Percentiles rank a stretch among this genome's conserved stretches.
Conservation (phyloP, 1,140 invertebrate genomes). For the Zaprionus kolodkinae region DNA sequence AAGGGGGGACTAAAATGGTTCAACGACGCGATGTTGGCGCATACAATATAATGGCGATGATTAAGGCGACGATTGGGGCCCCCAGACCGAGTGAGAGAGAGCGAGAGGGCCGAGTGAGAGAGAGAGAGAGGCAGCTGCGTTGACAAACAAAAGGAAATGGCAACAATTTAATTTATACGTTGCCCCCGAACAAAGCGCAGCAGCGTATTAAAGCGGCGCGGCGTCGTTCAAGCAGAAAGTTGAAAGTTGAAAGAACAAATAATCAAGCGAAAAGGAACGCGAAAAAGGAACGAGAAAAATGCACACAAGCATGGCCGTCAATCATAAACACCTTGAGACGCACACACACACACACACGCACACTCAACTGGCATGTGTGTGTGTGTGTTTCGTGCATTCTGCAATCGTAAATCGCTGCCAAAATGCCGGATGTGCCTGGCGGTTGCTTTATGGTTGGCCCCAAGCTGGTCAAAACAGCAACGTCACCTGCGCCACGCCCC, state of each 20-base stretch:
- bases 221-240: conserved; percentile 49
- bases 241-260: conserved; percentile 67
- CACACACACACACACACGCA: conserved; percentile 4
- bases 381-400: conserved; percentile 37
- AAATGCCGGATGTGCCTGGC: conserved; percentile 57
- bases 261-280: conserved; percentile 40
- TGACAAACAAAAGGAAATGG: conserved; percentile 78
- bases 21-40: conserved; percentile 19
- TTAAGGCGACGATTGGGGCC: conserved; percentile 47
- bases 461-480: conserved; percentile 26
- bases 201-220: conserved; percentile 53
- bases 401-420: conserved; percentile 55
- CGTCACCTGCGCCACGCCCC: conserved; percentile 46
- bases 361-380: too few relatives aligned
- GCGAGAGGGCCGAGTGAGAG: neutral
- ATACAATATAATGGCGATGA: conserved; percentile 64
- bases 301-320: conserved; percentile 45
- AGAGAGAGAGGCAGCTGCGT: conserved; percentile 25
- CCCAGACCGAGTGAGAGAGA: conserved; percentile 4
- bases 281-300: conserved; percentile 38
- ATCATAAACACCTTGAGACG: conserved; percentile 47
- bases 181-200: conserved; percentile 48
- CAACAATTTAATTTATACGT: conserved; percentile 78
- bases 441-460: conserved; percentile 55
- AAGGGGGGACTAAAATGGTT: neutral